phyloP scores from a whole-genome alignment of 2,888 invertebrate genomes.

The Cephus sareptanus region DNA sequence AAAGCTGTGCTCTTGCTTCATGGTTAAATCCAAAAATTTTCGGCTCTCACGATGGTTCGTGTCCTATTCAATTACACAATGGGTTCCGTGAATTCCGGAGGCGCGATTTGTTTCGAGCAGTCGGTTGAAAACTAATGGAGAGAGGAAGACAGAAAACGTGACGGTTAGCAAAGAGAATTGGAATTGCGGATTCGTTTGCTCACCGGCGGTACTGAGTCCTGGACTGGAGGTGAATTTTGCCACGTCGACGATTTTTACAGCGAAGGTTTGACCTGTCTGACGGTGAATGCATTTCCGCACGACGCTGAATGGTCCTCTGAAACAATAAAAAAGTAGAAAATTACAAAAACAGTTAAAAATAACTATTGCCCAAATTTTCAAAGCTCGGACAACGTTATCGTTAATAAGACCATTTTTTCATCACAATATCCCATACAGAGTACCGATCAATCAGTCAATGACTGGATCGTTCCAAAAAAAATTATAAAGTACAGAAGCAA shows the following conservation, averaged over 20 bases:
- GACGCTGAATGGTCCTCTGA: constrained; percentile 95
- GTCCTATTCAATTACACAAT: constrained; percentile 42
- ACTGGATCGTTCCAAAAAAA: too few species aligned
- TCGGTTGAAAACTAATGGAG: constrained; percentile 39
- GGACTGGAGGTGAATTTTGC: constrained; percentile 97
- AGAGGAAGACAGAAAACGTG: not conserved
- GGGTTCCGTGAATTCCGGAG: constrained; percentile 19
- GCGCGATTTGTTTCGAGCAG: constrained; percentile 28
- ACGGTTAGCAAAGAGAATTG: not conserved
- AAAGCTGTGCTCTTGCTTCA: not conserved
- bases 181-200: constrained; percentile 43
- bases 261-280: constrained; percentile 94
- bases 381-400: not conserved
- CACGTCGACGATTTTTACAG: constrained; percentile 98
- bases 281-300: constrained; percentile 95
- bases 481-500: too few species aligned
- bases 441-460: not conserved
- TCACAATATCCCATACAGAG: not conserved
- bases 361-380: not conserved
- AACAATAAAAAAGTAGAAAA: constrained; percentile 41
- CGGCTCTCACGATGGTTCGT: constrained; percentile 31
- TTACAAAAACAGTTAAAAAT: not conserved
- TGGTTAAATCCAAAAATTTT: constrained; percentile 28
- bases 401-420: not conserved
- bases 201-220: constrained; percentile 95